Evolutionary conservation across 92 coral and sea anemone species (phyloP), one percentile per base, ranked within the genome.

Genomic region (Palythoa grandiflora): DNA sequence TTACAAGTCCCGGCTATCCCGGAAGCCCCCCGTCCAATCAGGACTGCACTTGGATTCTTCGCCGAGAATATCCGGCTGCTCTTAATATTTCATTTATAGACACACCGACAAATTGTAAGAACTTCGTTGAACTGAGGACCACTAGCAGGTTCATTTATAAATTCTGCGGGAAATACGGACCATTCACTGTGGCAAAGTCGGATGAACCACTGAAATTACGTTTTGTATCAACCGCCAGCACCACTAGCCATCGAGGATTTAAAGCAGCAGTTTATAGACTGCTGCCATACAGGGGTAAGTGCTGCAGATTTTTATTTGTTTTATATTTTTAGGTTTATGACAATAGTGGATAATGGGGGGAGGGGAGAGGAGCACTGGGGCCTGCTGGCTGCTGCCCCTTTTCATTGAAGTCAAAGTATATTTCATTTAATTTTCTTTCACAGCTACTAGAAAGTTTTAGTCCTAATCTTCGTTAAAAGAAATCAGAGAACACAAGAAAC

Each of bases 1-100:
- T 71, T 13, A 71, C 76, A 71, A 71, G 76, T 38, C 76, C 76
- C 50, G 76, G 76, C 11, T 71, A 71, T 71, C 76, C 76, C 1
- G 48, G 76, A 12, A 71, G 50, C 50, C 37, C 37, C 38, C 76
- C 76, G 14, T 2, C 76, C 47, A 36, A 71, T 71, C 50, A 12
- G 76, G 76, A 71, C 10, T 71, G 76, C 50, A 38, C 76, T 35
- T 71, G 76, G 76, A 35, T 36, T 6, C 12, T 71, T 5, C 37
- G n/a, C n/a, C n/a, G n/a, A 5, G 47, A 52, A 3, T 14, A 40
- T 21, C 0, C 15, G n/a, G 76, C 36, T 5, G 76, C 36, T 9
- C 50, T 71, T 3, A 38, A 71, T 7, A 9, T 71, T 40, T 21
- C 44, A 36, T 71, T 71, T 38, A 38, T 71, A 36, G 76, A 71